phyloP scores from a whole-genome alignment of 2,113 vertebrate genomes.

The Otus sunia region DNA sequence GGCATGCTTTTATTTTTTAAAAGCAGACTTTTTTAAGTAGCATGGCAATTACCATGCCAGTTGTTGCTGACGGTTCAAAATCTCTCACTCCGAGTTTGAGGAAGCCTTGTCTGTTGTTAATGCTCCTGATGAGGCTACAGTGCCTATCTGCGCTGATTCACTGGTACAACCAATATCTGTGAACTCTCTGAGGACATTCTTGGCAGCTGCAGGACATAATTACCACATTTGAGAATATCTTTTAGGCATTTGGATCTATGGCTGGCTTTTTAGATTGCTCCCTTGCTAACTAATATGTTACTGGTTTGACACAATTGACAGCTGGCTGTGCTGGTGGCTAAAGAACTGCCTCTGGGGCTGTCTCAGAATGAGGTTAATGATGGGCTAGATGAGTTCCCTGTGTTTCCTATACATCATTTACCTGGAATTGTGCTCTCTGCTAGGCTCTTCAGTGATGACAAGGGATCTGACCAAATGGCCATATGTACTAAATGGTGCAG shows the following conservation, averaged over 20 bases:
- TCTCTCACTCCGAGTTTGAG: conserved; percentile 26
- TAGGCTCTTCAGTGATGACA: conserved; percentile 31
- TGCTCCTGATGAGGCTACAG: neutral
- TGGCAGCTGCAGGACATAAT: conserved; percentile 79
- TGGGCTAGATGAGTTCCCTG: conserved; percentile 64
- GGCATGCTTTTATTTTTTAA: neutral
- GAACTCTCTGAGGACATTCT: conserved; percentile 69
- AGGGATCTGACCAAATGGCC: conserved; percentile 29
- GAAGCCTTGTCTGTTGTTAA: conserved; percentile 37
- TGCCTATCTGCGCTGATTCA: conserved; percentile 59
- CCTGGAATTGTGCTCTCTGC: conserved; percentile 62
- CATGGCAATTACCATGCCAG: neutral
- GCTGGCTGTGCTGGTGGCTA: conserved; percentile 72
- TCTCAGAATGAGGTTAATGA: conserved; percentile 76
- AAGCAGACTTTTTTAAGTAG: neutral
- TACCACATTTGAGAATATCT: conserved; percentile 76
- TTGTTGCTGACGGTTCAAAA: neutral
- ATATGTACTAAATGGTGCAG: conserved; percentile 55
- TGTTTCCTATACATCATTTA: conserved; percentile 66
- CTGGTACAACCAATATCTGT: conserved; percentile 52
- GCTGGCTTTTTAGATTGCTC: conserved; percentile 73
- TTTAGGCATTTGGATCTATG: conserved; percentile 77
- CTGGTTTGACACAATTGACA: conserved; percentile 77
- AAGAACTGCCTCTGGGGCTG: conserved; percentile 76
- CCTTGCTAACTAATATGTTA: conserved; percentile 74